A percentile compares a stretch with the other conserved stretches of the same genome.
phyloP scores from a whole-genome alignment of 2,113 vertebrate genomes.

The Nyctibius bracteatus region DNA sequence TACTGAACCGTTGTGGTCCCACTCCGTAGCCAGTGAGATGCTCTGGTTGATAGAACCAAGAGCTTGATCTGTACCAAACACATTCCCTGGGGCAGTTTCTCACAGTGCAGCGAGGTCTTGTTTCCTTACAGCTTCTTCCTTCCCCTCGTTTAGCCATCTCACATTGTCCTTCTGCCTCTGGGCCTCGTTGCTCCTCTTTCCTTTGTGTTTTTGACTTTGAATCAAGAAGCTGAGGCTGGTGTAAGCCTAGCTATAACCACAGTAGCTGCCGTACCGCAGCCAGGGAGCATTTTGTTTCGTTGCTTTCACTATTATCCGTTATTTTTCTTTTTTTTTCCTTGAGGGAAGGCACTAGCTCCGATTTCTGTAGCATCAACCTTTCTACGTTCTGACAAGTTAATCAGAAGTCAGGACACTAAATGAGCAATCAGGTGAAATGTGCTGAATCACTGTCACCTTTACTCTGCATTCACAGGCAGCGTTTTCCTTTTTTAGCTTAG shows the following conservation, averaged over 20 bases:
- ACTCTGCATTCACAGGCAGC: conserved; percentile 38
- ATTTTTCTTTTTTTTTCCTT: background rate
- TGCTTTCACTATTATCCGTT: background rate
- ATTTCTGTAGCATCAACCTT: conserved; percentile 19
- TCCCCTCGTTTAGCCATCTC: background rate
- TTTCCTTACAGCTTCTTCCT: background rate
- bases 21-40: rapidly evolving
- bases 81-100: background rate
- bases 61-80: background rate
- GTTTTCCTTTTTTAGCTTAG: conserved; percentile 39
- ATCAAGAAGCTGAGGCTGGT: background rate
- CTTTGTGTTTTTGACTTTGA: background rate
- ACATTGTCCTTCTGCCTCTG: background rate
- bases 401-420: conserved; percentile 42
- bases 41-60: background rate
- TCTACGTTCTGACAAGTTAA: conserved; percentile 33
- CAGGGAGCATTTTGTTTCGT: background rate
- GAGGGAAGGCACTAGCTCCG: background rate
- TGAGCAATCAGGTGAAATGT: conserved; percentile 44
- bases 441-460: conserved; percentile 67
- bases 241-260: background rate
- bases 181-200: background rate
- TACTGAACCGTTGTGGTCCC: background rate
- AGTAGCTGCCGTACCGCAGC: background rate
- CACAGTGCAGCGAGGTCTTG: background rate